phyloP scores from a whole-genome alignment of 1,140 invertebrate genomes.

The Leptinotarsa defecta region DNA sequence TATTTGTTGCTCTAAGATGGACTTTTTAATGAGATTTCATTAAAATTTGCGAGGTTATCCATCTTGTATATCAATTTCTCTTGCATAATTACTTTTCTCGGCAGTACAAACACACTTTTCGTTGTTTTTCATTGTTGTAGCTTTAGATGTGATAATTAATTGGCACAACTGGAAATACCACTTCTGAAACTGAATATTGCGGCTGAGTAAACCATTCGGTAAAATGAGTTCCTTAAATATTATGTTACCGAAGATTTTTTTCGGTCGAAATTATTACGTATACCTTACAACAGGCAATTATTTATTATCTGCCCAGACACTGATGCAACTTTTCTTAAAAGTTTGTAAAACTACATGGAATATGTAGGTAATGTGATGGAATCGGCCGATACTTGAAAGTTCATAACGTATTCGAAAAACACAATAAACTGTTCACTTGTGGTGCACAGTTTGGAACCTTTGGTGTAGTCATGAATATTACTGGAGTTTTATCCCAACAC shows the following conservation, averaged over 20 bases:
- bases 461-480: too few species aligned
- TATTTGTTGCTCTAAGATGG: slow-evolving; percentile 33
- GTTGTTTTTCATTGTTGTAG: not conserved
- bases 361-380: too few species aligned
- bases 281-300: not conserved
- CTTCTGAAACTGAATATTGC: slow-evolving; percentile 14
- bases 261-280: not conserved
- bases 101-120: slow-evolving; percentile 6
- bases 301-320: not conserved
- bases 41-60: slow-evolving; percentile 36
- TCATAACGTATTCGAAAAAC: too few species aligned
- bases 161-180: slow-evolving; percentile 16
- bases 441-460: too few species aligned
- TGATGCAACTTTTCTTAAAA: too few species aligned
- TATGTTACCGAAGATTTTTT: slow-evolving; percentile 7
- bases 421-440: too few species aligned
- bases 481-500: too few species aligned
- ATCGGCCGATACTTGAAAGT: too few species aligned
- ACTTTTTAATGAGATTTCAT: slow-evolving; percentile 40
- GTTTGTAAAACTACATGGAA: too few species aligned
- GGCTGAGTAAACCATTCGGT: slow-evolving; percentile 2
- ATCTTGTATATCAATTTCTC: slow-evolving; percentile 35
- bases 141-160: slow-evolving; percentile 20
- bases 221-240: slow-evolving; percentile 15
- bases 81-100: slow-evolving; percentile 32